Evolutionary conservation across 2,888 invertebrate species (phyloP), one percentile per base, ranked within the genome.

Genomic region (Thera britannica): DNA sequence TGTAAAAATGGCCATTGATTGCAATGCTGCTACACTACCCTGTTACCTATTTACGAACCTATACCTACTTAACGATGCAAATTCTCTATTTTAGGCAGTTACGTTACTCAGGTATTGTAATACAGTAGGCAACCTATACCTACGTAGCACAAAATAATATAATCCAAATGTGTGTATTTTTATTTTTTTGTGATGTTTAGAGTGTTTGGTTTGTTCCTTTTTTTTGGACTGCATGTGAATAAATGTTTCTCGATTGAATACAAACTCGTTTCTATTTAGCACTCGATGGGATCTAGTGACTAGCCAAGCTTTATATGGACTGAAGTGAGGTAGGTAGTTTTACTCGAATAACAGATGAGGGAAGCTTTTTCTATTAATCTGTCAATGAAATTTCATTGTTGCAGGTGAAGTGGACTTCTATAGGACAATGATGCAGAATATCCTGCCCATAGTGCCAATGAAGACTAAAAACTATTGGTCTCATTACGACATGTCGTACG

Each of bases 401-500:
- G 59, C 93, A 93, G 93, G 93, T 92, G 93, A 93, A 71, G 87
- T 90, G 88, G 91, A 92, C 84, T 92, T 91, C 85, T 91, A 91
- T 87, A 92, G 91, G 85, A 81, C 90, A 75, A 90, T 93, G 89
- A 92, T 93, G 90, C 91, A 90, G 80, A 93, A 87, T 75, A 89
- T 93, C 78, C 86, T 93, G 80, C 93, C 93, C 70, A 84, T 91
- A 73, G 82, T 92, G 77, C 92, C 92, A 74, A 92, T 93, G 89
- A 94, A 94, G 88, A 91, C 92, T 72, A 93, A 93, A 86, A 92
- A 92, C 79, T 93, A 87, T 79, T 93, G 93, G 92, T 89, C 92
- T 5, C 90, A 90, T 61, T 93, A 90, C 75, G 92, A 93, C 73
- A 88, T 89, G 83, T 87, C 87, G 64, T 94, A 88, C 71, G 93